Percentiles rank a stretch among this genome's conserved stretches.
Conservation (phyloP, 2,113 vertebrate species). For the Speoplatyrhinus poulsoni region DNA sequence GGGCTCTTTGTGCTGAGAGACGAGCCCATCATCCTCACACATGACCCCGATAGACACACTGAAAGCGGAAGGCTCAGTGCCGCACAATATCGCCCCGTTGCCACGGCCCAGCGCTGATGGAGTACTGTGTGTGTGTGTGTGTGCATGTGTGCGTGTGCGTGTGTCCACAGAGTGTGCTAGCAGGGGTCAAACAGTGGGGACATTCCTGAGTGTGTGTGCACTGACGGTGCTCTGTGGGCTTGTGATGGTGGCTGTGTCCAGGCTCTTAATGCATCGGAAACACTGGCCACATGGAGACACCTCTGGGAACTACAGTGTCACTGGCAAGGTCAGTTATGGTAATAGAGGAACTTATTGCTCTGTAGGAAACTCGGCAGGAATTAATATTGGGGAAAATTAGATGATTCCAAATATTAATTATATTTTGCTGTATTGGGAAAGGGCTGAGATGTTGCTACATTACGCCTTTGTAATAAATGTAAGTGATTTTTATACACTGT, state of each 20-base stretch:
- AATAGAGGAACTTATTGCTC: too few relatives aligned
- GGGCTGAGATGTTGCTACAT: too few relatives aligned
- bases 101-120: constrained; percentile 31
- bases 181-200: constrained; percentile 81
- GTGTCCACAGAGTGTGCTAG: constrained; percentile 85
- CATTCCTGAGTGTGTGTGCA: constrained; percentile 91
- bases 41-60: constrained; percentile 50
- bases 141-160: constrained; percentile 13
- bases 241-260: constrained; percentile 85
- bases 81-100: constrained; percentile 1
- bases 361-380: too few relatives aligned
- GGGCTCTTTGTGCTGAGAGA: constrained; percentile 65
- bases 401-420: too few relatives aligned
- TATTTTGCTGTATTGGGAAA: too few relatives aligned
- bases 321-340: constrained; percentile 81
- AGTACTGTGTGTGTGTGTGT: neutral
- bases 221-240: constrained; percentile 91
- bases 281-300: constrained; percentile 73
- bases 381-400: too few relatives aligned
- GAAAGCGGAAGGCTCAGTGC: constrained; percentile 37
- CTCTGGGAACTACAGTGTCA: constrained; percentile 75
- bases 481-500: neutral
- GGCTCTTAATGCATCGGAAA: constrained; percentile 84
- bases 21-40: constrained; percentile 64
- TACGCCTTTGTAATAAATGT: too few relatives aligned